Percentiles rank a stretch among this genome's conserved stretches.
These are phyloP conservation scores for Pseudopipra pipra DNA, from an alignment of 2,113 vertebrate species.

Conservation along the genomic window DNA sequence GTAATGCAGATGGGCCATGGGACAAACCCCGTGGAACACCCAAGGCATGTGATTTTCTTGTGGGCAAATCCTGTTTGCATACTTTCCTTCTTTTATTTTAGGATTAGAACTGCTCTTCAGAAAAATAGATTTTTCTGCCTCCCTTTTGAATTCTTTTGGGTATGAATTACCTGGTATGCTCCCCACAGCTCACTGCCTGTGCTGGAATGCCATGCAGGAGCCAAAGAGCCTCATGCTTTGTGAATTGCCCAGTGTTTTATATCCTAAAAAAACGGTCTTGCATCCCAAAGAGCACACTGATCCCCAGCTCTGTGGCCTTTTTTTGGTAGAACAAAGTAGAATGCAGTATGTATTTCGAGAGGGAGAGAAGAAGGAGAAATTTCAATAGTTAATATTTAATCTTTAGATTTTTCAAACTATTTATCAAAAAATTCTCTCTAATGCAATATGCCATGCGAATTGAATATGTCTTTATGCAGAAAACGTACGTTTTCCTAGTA, in stretches of 20 bases:
- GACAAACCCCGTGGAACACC: neutral
- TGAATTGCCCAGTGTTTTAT: neutral
- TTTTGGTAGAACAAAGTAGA: neutral
- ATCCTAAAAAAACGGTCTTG: neutral
- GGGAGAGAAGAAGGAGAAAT: neutral
- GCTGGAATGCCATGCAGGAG: neutral
- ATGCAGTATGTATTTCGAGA: fast-evolving
- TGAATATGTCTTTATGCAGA: neutral
- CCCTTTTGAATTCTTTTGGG: neutral
- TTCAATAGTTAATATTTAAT: neutral
- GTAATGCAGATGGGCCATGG: neutral
- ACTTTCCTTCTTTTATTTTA: constrained; percentile 31
- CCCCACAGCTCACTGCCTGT: neutral
- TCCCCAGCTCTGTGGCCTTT: neutral
- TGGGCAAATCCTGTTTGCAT: constrained; percentile 34
- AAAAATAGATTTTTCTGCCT: constrained; percentile 6
- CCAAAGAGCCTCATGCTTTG: neutral
- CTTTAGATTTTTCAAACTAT: neutral
- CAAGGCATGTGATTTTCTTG: neutral
- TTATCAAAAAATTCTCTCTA: neutral
- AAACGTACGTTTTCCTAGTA: neutral
- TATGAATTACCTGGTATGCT: constrained; percentile 1
- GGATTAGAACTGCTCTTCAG: constrained; percentile 14
- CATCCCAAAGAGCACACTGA: neutral
- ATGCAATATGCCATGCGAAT: neutral